Percentiles rank a stretch among this genome's conserved stretches.
Conservation (phyloP, 2,113 vertebrate genomes). For the Eulemur rufifrons region DNA sequence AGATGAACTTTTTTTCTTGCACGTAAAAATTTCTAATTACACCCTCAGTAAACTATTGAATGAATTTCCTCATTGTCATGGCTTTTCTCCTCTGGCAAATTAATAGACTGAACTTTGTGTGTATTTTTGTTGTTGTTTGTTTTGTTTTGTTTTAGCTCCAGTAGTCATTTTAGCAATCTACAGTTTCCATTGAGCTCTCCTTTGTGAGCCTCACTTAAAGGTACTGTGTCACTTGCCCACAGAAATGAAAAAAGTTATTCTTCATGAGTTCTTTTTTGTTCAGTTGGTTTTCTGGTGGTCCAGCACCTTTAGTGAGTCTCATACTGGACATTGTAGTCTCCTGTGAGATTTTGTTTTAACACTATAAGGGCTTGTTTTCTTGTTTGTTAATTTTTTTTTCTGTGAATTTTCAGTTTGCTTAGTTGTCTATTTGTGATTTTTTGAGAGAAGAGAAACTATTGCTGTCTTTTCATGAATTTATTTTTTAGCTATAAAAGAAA, state of each 20-base stretch:
- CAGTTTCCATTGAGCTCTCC: neutral
- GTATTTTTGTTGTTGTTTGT: neutral
- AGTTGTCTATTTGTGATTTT: neutral
- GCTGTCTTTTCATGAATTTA: neutral
- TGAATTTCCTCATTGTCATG: neutral
- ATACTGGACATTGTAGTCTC: neutral
- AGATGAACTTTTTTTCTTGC: neutral
- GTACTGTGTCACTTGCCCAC: neutral
- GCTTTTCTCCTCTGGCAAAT: neutral
- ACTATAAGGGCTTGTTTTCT: neutral
- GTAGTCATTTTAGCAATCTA: neutral
- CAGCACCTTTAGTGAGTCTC: neutral
- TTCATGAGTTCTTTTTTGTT: neutral
- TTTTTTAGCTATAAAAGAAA: neutral
- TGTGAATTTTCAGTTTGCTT: neutral
- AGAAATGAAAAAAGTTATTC: neutral
- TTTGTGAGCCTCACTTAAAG: neutral
- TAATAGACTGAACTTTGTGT: neutral
- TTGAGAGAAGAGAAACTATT: neutral
- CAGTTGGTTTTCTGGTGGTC: neutral
- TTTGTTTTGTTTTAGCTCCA: neutral
- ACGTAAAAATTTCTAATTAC: neutral
- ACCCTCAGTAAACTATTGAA: neutral
- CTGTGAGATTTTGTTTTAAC: neutral
- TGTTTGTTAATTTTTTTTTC: neutral